Percentiles rank a stretch among this genome's conserved stretches.
phyloP scores from a whole-genome alignment of 37 sponge, comb jelly and placozoan species.

The Eunapius fragilis region DNA sequence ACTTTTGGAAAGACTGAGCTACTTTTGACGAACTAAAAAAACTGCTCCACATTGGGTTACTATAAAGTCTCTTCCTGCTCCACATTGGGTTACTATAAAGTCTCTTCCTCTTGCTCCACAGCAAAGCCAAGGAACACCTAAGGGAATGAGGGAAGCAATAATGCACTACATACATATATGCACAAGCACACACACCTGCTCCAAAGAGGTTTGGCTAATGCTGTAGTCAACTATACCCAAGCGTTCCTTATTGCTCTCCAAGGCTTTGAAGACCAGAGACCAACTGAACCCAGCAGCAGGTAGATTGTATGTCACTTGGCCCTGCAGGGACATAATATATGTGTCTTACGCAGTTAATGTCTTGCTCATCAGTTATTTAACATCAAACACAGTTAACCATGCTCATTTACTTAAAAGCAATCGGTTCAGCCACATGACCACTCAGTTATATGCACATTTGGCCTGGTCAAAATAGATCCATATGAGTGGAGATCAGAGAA shows the following conservation, averaged over 20 bases:
- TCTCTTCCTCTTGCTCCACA: conserved; percentile 43
- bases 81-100: not conserved
- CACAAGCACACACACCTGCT: conserved; percentile 48
- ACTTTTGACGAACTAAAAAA: too few relatives aligned
- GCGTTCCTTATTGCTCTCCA: conserved; percentile 62
- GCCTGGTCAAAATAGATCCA: too few relatives aligned
- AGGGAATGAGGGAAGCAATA: not conserved
- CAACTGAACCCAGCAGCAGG: conserved; percentile 35
- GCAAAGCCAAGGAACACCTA: conserved; percentile 79
- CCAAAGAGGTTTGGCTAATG: conserved; percentile 80
- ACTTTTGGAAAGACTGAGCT: too few relatives aligned
- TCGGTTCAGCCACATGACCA: too few relatives aligned
- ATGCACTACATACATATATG: not conserved
- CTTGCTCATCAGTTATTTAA: too few relatives aligned
- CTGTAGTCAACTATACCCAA: conserved; percentile 74
- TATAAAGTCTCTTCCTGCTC: conserved; percentile 27
- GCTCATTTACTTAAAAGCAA: too few relatives aligned
- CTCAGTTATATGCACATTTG: too few relatives aligned
- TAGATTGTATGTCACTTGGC: conserved; percentile 41
- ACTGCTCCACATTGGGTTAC: not conserved
- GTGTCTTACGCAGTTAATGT: too few relatives aligned
- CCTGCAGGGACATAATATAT: conserved; percentile 7
- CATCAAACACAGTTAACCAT: too few relatives aligned
- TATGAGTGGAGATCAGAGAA: too few relatives aligned
- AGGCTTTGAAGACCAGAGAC: conserved; percentile 51